Conservation (phyloP, 2,113 vertebrate species). For the Pteronura brasiliensis region DNA sequence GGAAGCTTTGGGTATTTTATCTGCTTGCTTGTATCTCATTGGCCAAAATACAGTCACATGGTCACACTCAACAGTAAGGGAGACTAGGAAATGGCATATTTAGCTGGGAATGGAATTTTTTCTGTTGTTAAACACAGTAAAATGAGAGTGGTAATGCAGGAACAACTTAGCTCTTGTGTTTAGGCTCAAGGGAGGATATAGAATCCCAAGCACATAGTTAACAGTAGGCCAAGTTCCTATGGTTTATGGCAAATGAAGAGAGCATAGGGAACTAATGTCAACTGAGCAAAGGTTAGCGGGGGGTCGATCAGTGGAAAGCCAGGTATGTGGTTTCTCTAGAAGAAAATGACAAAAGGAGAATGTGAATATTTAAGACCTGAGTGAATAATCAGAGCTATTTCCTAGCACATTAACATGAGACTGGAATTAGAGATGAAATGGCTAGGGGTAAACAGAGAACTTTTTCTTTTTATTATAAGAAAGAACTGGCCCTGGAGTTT, state of each 20-base stretch:
- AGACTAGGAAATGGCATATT: background rate
- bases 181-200: background rate
- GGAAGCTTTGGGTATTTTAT: background rate
- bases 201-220: background rate
- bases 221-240: background rate
- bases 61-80: background rate
- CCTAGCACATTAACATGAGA: background rate
- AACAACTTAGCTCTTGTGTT: background rate
- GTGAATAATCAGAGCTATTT: background rate
- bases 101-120: background rate
- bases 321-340: background rate
- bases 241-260: background rate
- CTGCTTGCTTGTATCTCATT: background rate
- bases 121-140: background rate
- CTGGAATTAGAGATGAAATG: background rate
- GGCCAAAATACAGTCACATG: background rate
- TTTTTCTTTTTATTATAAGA: background rate
- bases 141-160: background rate
- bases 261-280: background rate
- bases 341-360: background rate
- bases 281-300: background rate
- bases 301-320: background rate
- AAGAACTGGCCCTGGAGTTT: background rate
- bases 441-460: background rate
- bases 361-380: background rate